Evolutionary conservation across 2,113 vertebrate genomes (phyloP), one percentile per base, ranked within the genome.

Genomic region (Lipophrys pholis): DNA sequence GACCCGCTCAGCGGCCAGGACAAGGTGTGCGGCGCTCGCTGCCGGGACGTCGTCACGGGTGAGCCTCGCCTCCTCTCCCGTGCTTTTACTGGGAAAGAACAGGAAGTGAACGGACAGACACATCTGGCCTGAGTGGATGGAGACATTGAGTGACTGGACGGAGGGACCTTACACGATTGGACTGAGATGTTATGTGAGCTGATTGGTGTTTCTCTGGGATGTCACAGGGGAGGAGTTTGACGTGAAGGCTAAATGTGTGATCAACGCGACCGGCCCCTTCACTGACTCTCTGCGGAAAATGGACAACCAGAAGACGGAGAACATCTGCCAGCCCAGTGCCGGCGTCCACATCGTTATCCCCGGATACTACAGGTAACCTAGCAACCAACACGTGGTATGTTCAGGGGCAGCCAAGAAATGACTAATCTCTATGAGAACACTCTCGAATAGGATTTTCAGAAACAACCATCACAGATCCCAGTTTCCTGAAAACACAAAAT

Each of bases 311-410:
- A 36, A 93, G 0, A 92, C 89, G 0, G 0, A 73, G 0, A 95
- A 96, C 78, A 99, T 99, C 93, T 99, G 98, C 77, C 97, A 99
- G 88, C 95, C 97, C 0, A 99, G 97, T 0, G 97, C 97, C 0
- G 98, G 98, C 0, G 97, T 99, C n/a, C 98, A 99, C 57, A 97
- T 99, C 11, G 96, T 99, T 83, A 98, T 99, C 93, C 97, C 97
- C 0, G 97, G 97, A 1, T 99, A 99, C 68, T 99, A 98, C 93
- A 98, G 97, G 97, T 99, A 89, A 30, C 21, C 21, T 83, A 1
- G 6, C 72, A 15, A 30, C 21, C 21, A 30, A 4, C 21, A 30
- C 21, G 21, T 30, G 21, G 21, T 30, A 4, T 30, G 21, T 30
- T 30, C 21, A 30, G 21, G 21, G 21, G 21, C 21, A 30, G 21